Percentiles rank a stretch among this genome's conserved stretches.
Evolutionary conservation across 2,888 invertebrate genomes (phyloP).

Genomic region (Melanostoma scalare): DNA sequence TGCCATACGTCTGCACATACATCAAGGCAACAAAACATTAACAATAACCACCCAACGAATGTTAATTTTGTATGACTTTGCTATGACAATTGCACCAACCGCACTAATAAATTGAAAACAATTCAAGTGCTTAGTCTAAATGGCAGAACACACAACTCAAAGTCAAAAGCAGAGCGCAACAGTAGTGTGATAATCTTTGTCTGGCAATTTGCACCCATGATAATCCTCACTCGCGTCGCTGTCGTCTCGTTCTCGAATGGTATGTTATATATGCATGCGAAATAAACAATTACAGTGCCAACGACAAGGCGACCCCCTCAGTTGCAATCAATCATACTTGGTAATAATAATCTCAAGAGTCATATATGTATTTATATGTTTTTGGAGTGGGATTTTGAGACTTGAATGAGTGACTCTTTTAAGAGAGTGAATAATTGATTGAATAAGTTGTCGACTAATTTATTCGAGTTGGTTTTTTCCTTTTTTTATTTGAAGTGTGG

Average conservation of each 20-base stretch:
- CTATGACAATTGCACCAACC: conserved; percentile 46
- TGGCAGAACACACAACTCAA: conserved; percentile 47
- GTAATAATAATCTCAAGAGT: background rate
- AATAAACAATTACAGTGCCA: background rate
- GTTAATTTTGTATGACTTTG: conserved; percentile 33
- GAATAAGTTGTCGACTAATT: background rate
- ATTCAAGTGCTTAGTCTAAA: conserved; percentile 56
- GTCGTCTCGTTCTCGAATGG: too few species aligned
- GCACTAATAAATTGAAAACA: conserved; percentile 59
- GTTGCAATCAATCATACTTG: background rate
- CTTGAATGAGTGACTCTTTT: background rate
- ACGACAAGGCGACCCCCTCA: background rate
- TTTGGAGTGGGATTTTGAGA: background rate
- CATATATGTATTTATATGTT: background rate
- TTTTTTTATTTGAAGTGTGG: too few species aligned
- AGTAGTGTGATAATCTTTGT: background rate
- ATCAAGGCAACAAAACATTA: conserved; percentile 31
- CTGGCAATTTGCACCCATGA: background rate
- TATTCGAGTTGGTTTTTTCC: background rate
- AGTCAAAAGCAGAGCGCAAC: conserved; percentile 17
- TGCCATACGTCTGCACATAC: conserved; percentile 32
- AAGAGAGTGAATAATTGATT: background rate
- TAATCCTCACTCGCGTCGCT: background rate
- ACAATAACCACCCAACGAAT: background rate
- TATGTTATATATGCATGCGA: background rate